These are phyloP conservation scores for Pseudorasbora parva DNA, from an alignment of 2,113 vertebrate species.

Conservation along the genomic window DNA sequence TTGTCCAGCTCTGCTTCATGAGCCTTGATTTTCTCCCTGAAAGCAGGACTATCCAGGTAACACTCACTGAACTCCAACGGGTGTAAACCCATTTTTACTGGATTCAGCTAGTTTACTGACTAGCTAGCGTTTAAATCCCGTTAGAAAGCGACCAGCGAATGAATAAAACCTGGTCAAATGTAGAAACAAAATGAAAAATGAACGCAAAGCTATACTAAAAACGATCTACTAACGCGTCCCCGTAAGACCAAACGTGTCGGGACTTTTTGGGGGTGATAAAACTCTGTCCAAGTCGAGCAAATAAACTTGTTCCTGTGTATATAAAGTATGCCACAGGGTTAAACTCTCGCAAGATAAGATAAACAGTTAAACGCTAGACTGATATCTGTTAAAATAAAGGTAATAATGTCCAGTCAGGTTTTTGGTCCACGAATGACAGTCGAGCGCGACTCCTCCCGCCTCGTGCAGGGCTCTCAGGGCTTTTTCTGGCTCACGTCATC, in stretches of 20 bases:
- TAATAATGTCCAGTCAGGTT: slow-evolving; percentile 11
- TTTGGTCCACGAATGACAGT: slow-evolving; percentile 32
- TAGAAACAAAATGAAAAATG: neutral
- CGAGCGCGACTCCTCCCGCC: slow-evolving; percentile 32
- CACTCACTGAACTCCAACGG: slow-evolving; percentile 97
- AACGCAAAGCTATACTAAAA: neutral
- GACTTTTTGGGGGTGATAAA: slow-evolving; percentile 1
- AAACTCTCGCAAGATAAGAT: neutral
- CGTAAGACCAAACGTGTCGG: neutral
- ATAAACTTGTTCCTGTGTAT: neutral
- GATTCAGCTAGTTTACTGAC: neutral
- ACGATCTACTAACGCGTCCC: neutral
- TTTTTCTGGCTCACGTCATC: slow-evolving; percentile 28
- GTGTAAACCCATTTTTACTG: slow-evolving; percentile 89
- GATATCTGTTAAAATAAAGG: slow-evolving; percentile 2
- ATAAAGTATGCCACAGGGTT: neutral
- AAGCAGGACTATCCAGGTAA: slow-evolving; percentile 93
- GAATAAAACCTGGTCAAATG: neutral
- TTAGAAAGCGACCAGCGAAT: neutral
- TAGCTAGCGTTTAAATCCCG: neutral
- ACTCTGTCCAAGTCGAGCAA: neutral
- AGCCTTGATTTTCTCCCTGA: slow-evolving; percentile 89
- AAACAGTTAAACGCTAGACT: neutral
- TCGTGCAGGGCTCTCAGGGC: slow-evolving; percentile 12
- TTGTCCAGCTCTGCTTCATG: slow-evolving; percentile 95